These are phyloP conservation scores for Orestias chungarensis DNA, from an alignment of 2,797 vertebrate species.

Conservation along the genomic window DNA sequence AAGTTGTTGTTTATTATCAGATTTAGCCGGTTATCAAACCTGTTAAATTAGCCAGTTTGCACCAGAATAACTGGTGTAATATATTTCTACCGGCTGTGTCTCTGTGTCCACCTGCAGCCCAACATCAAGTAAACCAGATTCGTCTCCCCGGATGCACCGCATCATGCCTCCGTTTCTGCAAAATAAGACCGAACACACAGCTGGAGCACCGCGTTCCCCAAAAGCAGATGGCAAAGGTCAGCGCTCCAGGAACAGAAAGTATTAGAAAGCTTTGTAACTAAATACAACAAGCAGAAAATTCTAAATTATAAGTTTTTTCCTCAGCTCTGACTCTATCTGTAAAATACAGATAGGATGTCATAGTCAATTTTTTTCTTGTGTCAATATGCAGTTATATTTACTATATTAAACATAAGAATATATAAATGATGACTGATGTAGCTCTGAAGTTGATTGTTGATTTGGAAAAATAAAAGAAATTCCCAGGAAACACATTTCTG, in stretches of 20 bases:
- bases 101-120: conserved; percentile 81
- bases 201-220: conserved; percentile 84
- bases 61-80: neutral
- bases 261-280: too few relatives aligned
- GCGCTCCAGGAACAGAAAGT: conserved; percentile 1
- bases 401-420: neutral
- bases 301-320: too few relatives aligned
- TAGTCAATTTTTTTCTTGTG: neutral
- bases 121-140: conserved; percentile 89
- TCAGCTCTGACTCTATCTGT: neutral
- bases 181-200: conserved; percentile 76
- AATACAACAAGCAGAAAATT: neutral
- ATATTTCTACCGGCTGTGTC: neutral
- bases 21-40: neutral
- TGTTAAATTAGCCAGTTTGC: neutral
- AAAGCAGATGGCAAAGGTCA: conserved; percentile 86
- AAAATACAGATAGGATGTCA: too few relatives aligned
- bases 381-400: neutral
- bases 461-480: neutral
- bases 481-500: neutral
- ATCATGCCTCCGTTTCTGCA: conserved; percentile 89
- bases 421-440: neutral
- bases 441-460: neutral
- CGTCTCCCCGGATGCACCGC: conserved; percentile 89
- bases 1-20: neutral